These are phyloP conservation scores for Euphysa ruthae DNA, from an alignment of 30 jellyfish, hydroid and myxozoan species.

Conservation along the genomic window DNA sequence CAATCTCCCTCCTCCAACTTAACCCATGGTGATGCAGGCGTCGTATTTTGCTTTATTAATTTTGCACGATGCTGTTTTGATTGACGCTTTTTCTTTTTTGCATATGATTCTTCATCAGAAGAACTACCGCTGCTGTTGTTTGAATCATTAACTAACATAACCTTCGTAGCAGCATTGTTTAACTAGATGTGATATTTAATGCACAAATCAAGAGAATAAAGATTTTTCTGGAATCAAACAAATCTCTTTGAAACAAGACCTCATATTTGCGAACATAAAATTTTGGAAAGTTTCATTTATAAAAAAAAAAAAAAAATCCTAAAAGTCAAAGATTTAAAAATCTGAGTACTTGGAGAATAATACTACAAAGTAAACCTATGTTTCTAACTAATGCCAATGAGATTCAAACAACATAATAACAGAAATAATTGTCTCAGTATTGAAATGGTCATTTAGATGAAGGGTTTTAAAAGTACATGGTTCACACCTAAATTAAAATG, in stretches of 20 bases:
- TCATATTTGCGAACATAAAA: too few species aligned
- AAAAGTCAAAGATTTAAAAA: too few species aligned
- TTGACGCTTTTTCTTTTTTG: neutral
- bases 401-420: neutral
- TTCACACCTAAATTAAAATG: too few species aligned
- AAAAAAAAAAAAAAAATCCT: too few species aligned
- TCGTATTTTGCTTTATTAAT: neutral
- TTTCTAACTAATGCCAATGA: neutral
- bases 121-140: neutral
- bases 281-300: too few species aligned
- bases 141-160: conserved; percentile 1
- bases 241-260: too few species aligned
- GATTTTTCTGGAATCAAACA: neutral
- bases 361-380: neutral
- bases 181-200: neutral
- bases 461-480: too few species aligned
- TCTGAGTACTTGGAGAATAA: too few species aligned
- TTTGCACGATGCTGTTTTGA: too few species aligned
- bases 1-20: neutral
- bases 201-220: neutral
- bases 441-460: too few species aligned
- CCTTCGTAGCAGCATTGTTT: conserved; percentile 25
- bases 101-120: conserved; percentile 27
- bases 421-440: neutral
- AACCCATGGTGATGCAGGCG: neutral